These are phyloP conservation scores for Xiphophorus hellerii DNA, from an alignment of 2,113 vertebrate genomes.

Conservation along the genomic window DNA sequence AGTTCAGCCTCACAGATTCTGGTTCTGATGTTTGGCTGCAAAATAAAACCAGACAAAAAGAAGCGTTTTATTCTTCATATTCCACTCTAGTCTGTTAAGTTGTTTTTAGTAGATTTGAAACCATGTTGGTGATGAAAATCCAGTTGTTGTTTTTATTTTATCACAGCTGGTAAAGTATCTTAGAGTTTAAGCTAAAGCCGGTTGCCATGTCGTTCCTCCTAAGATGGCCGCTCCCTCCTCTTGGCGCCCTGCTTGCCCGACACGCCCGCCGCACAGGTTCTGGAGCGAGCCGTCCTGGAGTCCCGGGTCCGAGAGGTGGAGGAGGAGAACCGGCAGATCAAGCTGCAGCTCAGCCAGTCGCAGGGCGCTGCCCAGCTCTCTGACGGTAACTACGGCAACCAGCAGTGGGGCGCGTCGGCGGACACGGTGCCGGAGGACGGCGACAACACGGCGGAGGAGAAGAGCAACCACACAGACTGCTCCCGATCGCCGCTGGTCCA, in stretches of 20 bases:
- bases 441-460: slow-evolving; percentile 68
- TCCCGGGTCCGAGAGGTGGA: slow-evolving; percentile 84
- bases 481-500: slow-evolving; percentile 80
- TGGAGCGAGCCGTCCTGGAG: slow-evolving; percentile 82
- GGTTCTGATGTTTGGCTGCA: background rate
- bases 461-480: slow-evolving; percentile 85
- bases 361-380: slow-evolving; percentile 70
- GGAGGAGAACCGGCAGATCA: slow-evolving; percentile 89
- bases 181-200: too few species aligned
- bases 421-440: slow-evolving; percentile 81
- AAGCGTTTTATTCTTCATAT: background rate
- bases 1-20: slow-evolving; percentile 1
- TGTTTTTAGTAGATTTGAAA: background rate
- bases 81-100: background rate
- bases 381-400: slow-evolving; percentile 81
- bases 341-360: slow-evolving; percentile 82
- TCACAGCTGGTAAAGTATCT: too few species aligned
- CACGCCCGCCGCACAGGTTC: slow-evolving; percentile 66
- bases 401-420: slow-evolving; percentile 81
- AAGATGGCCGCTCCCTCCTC: slow-evolving; percentile 75
- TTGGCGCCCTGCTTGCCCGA: slow-evolving; percentile 75
- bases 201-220: background rate
- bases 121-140: background rate
- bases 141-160: background rate
- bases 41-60: background rate